Conservation (phyloP, 2,113 vertebrate genomes). For the Chaenocephalus aceratus region DNA sequence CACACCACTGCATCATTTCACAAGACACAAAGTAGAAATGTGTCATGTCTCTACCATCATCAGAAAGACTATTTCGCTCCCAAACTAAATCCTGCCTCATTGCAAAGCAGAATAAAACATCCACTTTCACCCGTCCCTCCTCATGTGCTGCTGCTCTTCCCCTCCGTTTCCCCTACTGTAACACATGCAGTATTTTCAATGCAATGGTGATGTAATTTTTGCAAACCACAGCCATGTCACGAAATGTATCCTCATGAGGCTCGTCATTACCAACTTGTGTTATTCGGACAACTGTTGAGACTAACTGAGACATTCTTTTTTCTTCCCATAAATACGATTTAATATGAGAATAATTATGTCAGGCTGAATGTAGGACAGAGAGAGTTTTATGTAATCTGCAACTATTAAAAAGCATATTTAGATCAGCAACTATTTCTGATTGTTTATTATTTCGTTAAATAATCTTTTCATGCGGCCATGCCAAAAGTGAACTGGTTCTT, state of each 20-base stretch:
- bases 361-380: neutral
- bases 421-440: neutral
- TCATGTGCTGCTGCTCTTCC: neutral
- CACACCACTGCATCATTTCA: neutral
- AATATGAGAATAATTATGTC: neutral
- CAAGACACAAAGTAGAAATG: constrained; percentile 3
- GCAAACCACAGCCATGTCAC: neutral
- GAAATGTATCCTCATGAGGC: too few species aligned
- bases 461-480: too few species aligned
- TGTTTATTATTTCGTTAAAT: neutral
- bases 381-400: neutral
- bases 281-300: neutral
- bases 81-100: constrained; percentile 34
- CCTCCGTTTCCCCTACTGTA: neutral
- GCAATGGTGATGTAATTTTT: neutral
- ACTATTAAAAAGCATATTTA: neutral
- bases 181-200: constrained; percentile 17
- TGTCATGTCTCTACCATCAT: neutral
- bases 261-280: neutral
- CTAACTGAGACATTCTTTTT: neutral
- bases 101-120: constrained; percentile 11
- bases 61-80: neutral
- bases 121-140: neutral
- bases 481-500: too few species aligned
- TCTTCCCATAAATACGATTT: too few species aligned